Evolutionary conservation across 2,888 invertebrate genomes (phyloP).

Genomic region (Agonopterix heracliana): DNA sequence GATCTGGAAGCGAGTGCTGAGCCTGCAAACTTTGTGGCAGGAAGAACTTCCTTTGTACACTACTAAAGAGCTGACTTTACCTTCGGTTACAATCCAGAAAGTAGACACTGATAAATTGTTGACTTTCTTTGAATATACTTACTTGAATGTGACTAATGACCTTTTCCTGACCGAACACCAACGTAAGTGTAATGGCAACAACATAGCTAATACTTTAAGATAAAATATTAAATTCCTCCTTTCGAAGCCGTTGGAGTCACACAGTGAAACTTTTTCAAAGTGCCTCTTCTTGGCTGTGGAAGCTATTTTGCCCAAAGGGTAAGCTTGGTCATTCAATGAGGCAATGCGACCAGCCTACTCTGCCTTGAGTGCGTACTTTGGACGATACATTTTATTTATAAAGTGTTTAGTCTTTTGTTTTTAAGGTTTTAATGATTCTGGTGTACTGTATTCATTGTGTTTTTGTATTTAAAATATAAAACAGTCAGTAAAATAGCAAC

Average conservation of each 20-base stretch:
- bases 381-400: too few relatives aligned
- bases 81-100: constrained; percentile 78
- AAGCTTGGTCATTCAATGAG: too few relatives aligned
- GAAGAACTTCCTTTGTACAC: constrained; percentile 77
- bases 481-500: background rate
- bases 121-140: constrained; percentile 82
- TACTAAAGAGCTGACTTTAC: constrained; percentile 75
- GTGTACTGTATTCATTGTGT: background rate
- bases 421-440: too few relatives aligned
- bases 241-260: too few relatives aligned
- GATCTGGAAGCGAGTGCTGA: constrained; percentile 76
- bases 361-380: too few relatives aligned
- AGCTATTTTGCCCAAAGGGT: too few relatives aligned
- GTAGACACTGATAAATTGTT: constrained; percentile 80
- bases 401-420: too few relatives aligned
- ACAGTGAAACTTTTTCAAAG: too few relatives aligned
- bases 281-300: too few relatives aligned
- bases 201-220: background rate
- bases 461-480: background rate
- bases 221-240: too few relatives aligned
- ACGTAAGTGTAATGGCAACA: constrained; percentile 41
- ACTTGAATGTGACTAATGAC: constrained; percentile 77
- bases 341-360: too few relatives aligned
- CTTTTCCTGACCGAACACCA: constrained; percentile 60
- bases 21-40: constrained; percentile 78